Conservation (phyloP, 2,888 invertebrate genomes). For the Euplexia lucipara region DNA sequence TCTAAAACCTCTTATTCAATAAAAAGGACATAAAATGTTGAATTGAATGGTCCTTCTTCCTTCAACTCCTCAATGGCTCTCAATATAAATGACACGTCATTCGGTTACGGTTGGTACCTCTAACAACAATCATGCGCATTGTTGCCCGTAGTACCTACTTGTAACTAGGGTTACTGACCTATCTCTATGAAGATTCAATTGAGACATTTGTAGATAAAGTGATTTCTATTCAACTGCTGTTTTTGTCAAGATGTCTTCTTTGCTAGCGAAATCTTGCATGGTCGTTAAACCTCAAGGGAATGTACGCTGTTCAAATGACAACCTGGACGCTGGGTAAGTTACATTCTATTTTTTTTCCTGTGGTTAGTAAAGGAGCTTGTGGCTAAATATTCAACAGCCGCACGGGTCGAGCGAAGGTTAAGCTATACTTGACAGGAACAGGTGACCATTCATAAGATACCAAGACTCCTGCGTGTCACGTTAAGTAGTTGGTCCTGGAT, state of each 20-base stretch:
- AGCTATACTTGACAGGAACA: no score
- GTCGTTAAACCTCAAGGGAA: background rate
- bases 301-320: background rate
- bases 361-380: no score
- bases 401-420: no score
- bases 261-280: background rate
- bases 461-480: no score
- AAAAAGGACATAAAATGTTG: no score
- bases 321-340: no score
- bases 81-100: slow-evolving; percentile 43
- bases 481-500: no score
- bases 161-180: slow-evolving; percentile 51
- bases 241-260: background rate
- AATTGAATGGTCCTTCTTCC: slow-evolving; percentile 4
- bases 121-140: slow-evolving; percentile 36
- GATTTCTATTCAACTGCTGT: background rate
- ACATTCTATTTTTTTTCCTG: no score
- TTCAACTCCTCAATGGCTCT: background rate
- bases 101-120: slow-evolving; percentile 39
- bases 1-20: no score
- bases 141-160: slow-evolving; percentile 33
- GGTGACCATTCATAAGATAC: no score
- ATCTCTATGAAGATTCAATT: slow-evolving; percentile 44
- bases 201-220: slow-evolving; percentile 22
- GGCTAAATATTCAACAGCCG: no score